Conservation (phyloP, 2,113 vertebrate genomes). For the Pelusios castaneus region DNA sequence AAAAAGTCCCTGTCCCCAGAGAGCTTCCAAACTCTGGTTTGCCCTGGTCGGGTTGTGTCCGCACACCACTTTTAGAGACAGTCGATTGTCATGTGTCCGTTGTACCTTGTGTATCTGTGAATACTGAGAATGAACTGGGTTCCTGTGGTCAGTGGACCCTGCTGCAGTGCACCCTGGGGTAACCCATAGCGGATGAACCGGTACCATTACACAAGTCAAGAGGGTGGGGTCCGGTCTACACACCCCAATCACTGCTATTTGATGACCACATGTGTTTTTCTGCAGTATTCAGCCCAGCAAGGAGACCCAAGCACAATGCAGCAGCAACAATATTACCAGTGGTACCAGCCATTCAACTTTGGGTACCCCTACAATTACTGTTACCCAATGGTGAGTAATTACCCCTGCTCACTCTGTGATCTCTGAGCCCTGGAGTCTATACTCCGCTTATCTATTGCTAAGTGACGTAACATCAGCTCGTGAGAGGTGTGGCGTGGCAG, state of each 20-base stretch:
- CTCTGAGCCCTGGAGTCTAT: rapidly evolving
- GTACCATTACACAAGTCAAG: background rate
- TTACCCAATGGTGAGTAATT: slow-evolving; percentile 83
- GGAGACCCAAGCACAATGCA: slow-evolving; percentile 80
- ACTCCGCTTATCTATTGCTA: rapidly evolving
- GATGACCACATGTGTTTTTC: background rate
- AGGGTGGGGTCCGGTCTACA: background rate
- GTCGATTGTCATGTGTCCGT: background rate
- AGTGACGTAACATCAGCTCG: background rate
- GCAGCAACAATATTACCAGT: slow-evolving; percentile 88
- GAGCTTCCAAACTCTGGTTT: background rate
- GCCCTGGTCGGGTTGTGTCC: background rate
- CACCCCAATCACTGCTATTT: background rate
- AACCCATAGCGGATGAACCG: background rate
- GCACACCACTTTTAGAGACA: background rate
- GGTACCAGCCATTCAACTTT: slow-evolving; percentile 89
- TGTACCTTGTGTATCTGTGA: background rate
- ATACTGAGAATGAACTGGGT: background rate
- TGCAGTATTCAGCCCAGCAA: slow-evolving; percentile 80
- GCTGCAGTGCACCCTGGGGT: background rate
- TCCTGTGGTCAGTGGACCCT: background rate
- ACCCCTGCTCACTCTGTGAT: background rate
- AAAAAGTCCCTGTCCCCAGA: background rate
- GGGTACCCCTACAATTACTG: slow-evolving; percentile 88
- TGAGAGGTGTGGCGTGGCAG: background rate